phyloP scores from a whole-genome alignment of 2,797 vertebrate species.

The Xiphophorus birchmanni region DNA sequence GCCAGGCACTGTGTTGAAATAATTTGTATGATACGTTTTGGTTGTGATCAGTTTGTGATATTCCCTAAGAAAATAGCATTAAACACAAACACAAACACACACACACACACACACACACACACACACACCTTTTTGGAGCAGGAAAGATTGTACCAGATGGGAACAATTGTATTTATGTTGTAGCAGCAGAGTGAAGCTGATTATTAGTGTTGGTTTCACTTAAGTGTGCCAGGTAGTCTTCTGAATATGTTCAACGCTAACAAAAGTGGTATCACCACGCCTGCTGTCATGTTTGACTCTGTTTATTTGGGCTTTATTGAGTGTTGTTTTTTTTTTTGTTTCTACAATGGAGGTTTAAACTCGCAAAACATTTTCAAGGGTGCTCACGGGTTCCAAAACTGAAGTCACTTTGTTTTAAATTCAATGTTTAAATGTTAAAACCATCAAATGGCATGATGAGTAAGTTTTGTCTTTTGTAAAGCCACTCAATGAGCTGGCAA shows the following conservation, averaged over 20 bases:
- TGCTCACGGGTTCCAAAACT: conserved; percentile 34
- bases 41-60: conserved; percentile 5
- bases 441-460: conserved; percentile 56
- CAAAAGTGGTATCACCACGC: conserved; percentile 17
- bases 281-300: conserved; percentile 35
- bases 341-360: conserved; percentile 5
- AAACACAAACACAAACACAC: background rate
- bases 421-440: conserved; percentile 42
- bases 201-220: conserved; percentile 10
- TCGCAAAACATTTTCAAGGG: conserved; percentile 42
- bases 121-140: background rate
- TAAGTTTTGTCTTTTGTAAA: conserved; percentile 48
- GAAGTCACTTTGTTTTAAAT: conserved; percentile 49
- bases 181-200: conserved; percentile 19
- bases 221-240: conserved; percentile 19
- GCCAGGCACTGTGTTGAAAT: background rate
- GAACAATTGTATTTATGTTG: conserved; percentile 24
- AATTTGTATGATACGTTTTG: background rate
- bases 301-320: conserved; percentile 46
- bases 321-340: conserved; percentile 1
- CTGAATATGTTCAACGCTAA: conserved; percentile 7
- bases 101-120: background rate
- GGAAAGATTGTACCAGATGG: conserved; percentile 29
- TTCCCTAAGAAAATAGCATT: background rate
- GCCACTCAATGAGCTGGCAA: conserved; percentile 38